These are phyloP conservation scores for Platyscapa corneri DNA, from an alignment of 1,140 invertebrate genomes.

Conservation along the genomic window DNA sequence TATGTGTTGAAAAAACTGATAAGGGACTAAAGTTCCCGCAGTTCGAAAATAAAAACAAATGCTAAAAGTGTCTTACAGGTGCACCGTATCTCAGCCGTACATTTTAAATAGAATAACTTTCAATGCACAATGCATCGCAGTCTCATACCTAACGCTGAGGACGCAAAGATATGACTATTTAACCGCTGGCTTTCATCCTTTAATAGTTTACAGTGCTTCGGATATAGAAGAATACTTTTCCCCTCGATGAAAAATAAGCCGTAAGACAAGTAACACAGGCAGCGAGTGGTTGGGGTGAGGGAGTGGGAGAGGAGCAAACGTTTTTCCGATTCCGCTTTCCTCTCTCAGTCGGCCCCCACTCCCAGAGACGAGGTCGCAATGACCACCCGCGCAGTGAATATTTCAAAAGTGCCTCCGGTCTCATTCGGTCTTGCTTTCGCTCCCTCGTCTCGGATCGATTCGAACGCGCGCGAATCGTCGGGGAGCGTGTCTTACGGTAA, in stretches of 20 bases:
- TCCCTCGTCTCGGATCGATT: slow-evolving; percentile 36
- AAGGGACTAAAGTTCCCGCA: too few relatives aligned
- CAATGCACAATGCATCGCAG: not conserved
- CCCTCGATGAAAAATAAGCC: slow-evolving; percentile 26
- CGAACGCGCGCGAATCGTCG: not conserved
- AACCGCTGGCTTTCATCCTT: not conserved
- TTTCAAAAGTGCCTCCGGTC: slow-evolving; percentile 38
- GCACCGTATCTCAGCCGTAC: not conserved
- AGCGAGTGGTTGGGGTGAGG: too few relatives aligned
- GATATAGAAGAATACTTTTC: too few relatives aligned
- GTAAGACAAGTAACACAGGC: not conserved
- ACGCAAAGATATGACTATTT: not conserved
- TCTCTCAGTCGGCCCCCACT: too few relatives aligned
- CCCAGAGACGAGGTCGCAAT: not conserved
- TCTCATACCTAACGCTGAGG: not conserved
- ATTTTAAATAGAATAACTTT: not conserved
- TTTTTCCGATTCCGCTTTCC: not conserved
- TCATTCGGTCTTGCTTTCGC: not conserved
- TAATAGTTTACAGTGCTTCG: not conserved
- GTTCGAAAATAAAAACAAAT: too few relatives aligned
- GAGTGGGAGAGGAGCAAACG: not conserved
- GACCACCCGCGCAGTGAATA: slow-evolving; percentile 42
- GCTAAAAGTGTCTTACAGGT: not conserved
- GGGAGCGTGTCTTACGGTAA: slow-evolving; percentile 38
- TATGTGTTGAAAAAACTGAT: too few relatives aligned